A percentile compares a stretch with the other conserved stretches of the same genome.
Conservation (phyloP, 1,140 invertebrate genomes). For the Trachymyrmex cornetzi region DNA sequence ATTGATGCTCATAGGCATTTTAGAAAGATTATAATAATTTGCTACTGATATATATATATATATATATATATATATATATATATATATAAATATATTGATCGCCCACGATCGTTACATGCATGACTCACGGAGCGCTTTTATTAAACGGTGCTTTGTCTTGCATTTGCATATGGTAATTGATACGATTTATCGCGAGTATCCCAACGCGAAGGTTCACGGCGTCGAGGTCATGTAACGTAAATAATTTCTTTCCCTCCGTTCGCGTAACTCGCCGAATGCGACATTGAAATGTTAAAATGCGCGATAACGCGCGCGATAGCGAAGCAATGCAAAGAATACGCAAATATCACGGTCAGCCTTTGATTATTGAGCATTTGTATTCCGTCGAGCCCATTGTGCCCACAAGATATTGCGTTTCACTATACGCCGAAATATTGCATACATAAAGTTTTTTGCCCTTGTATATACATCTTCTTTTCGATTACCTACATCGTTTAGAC, state of each 20-base stretch:
- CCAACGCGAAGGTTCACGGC: constrained; percentile 16
- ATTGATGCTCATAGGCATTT: no score
- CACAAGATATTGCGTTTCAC: constrained; percentile 2
- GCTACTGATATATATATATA: no score
- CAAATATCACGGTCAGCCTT: constrained; percentile 26
- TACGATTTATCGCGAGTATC: constrained; percentile 50
- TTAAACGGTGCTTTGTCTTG: constrained; percentile 57
- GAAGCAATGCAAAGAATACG: constrained; percentile 23
- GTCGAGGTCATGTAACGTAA: constrained; percentile 32
- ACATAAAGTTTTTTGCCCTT: neutral
- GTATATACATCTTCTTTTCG: neutral
- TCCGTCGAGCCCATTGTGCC: neutral
- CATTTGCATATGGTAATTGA: constrained; percentile 57
- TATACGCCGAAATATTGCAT: neutral
- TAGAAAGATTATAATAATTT: no score
- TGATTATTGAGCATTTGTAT: constrained; percentile 43
- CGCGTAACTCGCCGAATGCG: constrained; percentile 13
- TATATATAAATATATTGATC: no score
- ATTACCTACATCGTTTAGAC: neutral
- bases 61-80: no score
- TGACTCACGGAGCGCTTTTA: constrained; percentile 38
- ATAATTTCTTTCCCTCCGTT: constrained; percentile 40
- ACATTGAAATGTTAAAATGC: constrained; percentile 68
- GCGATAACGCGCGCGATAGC: constrained; percentile 48
- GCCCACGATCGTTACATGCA: constrained; percentile 23